Evolutionary conservation across 2,797 vertebrate genomes (phyloP).

Genomic region (Syncerus caffer): DNA sequence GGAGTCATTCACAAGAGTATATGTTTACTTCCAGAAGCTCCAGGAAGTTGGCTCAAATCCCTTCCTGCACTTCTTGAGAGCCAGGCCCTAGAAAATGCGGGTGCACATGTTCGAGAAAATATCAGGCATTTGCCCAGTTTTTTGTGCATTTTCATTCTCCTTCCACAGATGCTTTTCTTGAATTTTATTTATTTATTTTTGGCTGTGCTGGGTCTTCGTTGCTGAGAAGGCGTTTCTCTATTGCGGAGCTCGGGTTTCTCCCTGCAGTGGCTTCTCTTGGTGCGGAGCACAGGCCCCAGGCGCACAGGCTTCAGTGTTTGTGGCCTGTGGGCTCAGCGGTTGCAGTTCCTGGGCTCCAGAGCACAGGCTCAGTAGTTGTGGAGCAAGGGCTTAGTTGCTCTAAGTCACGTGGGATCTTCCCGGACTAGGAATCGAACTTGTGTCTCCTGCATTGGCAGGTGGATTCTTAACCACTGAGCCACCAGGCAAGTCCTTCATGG

Average conservation of each 20-base stretch:
- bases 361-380: not conserved
- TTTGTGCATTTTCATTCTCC: not conserved
- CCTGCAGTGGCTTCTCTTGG: fast-evolving
- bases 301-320: fast-evolving
- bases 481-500: not conserved
- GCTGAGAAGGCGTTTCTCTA: not conserved
- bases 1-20: not conserved
- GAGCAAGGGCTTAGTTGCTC: not conserved
- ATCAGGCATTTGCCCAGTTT: not conserved
- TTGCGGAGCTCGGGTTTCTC: not conserved
- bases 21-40: not conserved
- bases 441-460: not conserved
- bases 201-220: not conserved
- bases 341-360: not conserved
- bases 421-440: not conserved
- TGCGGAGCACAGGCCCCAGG: not conserved
- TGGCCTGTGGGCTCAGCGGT: not conserved
- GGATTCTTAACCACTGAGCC: not conserved
- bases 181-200: not conserved
- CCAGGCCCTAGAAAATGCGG: fast-evolving
- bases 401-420: not conserved
- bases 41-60: not conserved
- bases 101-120: fast-evolving
- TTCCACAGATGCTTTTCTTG: not conserved
- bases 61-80: not conserved